phyloP scores from a whole-genome alignment of 2,113 vertebrate species.

The Podilymbus podiceps region DNA sequence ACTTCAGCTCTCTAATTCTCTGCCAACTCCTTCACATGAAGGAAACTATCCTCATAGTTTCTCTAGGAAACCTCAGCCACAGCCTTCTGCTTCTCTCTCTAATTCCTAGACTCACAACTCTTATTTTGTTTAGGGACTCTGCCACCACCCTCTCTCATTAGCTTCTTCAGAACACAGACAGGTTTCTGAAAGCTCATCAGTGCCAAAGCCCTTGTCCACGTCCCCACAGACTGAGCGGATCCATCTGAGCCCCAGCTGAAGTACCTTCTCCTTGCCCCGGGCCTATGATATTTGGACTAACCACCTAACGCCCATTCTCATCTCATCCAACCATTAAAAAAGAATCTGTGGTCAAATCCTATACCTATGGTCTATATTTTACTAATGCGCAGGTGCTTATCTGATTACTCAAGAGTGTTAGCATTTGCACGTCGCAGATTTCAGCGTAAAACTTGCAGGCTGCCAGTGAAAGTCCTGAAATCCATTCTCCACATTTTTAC shows the following conservation, averaged over 20 bases:
- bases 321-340: not conserved
- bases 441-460: not conserved
- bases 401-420: not conserved
- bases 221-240: not conserved
- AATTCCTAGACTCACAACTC: not conserved
- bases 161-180: not conserved
- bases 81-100: not conserved
- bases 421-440: not conserved
- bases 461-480: not conserved
- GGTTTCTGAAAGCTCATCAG: not conserved
- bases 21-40: not conserved
- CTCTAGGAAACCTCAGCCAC: not conserved
- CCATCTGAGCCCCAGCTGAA: not conserved
- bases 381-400: not conserved
- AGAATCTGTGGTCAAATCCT: not conserved
- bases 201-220: not conserved
- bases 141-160: not conserved
- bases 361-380: not conserved
- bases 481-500: not conserved
- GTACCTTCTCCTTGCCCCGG: not conserved
- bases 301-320: fast-evolving
- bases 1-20: not conserved
- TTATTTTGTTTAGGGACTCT: not conserved
- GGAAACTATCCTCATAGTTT: not conserved
- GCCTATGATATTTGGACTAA: not conserved